Base-by-base conservation (phyloP, 2,113 vertebrate species). In the Calidris pygmaea region DNA sequence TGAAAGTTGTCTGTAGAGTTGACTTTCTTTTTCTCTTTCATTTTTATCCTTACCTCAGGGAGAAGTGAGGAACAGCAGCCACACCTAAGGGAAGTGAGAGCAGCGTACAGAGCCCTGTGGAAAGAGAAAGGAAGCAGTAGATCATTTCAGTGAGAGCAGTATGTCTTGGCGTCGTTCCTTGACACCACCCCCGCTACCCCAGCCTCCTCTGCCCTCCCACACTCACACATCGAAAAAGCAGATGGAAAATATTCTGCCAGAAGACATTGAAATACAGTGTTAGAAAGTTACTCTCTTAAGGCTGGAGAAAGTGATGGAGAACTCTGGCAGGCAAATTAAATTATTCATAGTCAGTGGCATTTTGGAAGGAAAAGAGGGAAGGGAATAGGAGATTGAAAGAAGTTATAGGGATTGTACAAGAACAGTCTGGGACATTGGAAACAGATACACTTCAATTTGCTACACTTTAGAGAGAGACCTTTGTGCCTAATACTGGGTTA, bases 191-290 rank as follows among this genome's bases (percentile, higher is more conserved):
- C 93, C 94, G 0, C 78, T 67, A 93, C 88, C 90, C 85, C 81
- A 93, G 86, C 96, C 94, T 96, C 86, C 85, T 95, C 97, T 89
- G 56, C 68, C 85, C 93, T 96, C 93, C 97, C 84, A 95, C 95
- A 83, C 89, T 95, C 92, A 59, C 63, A 96, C 91, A 96, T 95
- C 68, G 35, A 85, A 96, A 97, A 97, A 95, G 66, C 96, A 97
- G 97, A 97, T 94, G 96, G 95, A 97, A 97, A 96, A 94, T 94
- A 97, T 97, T 96, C 95, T 95, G 86, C 84, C 89, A 98, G 84
- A 68, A 98, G 85, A 90, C 90, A 88, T 65, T 96, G 83, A 96
- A 94, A 97, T 91, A 90, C 94, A 97, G 65, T 87, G 50, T 77
- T 96, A 93, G 82, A 95, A 97, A 97, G 92, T 97, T 87, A 97